Percentiles rank a stretch among this genome's conserved stretches.
These are phyloP conservation scores for Scotopteryx bipunctaria DNA, from an alignment of 2,888 invertebrate species.

Conservation along the genomic window DNA sequence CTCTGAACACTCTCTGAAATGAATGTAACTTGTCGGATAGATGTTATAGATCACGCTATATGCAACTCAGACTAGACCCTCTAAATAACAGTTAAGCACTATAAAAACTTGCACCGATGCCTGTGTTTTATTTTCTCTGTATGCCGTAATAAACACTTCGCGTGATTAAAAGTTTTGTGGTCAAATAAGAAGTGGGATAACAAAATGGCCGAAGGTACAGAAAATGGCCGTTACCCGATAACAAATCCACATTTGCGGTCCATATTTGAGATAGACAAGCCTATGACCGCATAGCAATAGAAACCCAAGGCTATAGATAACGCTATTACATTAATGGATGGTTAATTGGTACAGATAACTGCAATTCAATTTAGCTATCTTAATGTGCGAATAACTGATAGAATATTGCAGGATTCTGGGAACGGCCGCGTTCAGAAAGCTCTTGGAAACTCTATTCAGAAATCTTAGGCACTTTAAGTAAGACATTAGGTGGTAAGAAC, in stretches of 20 bases:
- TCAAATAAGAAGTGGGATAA: constrained; percentile 4
- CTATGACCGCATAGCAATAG: constrained; percentile 39
- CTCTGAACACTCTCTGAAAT: no score
- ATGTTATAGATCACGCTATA: no score
- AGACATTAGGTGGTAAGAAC: no score
- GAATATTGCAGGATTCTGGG: constrained; percentile 28
- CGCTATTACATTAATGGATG: constrained; percentile 29
- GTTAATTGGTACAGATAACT: constrained; percentile 40
- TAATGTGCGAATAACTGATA: constrained; percentile 32
- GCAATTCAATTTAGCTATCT: constrained; percentile 36
- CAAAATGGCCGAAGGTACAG: constrained; percentile 2
- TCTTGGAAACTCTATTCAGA: background rate
- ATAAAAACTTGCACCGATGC: no score
- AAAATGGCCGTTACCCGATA: constrained; percentile 2
- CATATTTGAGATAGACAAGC: constrained; percentile 17
- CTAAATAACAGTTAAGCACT: no score
- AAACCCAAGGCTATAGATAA: constrained; percentile 39
- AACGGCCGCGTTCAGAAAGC: constrained; percentile 16
- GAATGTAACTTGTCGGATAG: no score
- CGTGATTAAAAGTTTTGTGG: no score
- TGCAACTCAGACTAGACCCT: no score
- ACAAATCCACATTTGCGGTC: constrained; percentile 20
- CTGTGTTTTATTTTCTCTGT: no score
- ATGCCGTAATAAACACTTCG: no score
- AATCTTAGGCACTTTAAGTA: no score